These are phyloP conservation scores for Myopa tessellatipennis DNA, from an alignment of 2,888 invertebrate genomes.

Conservation along the genomic window DNA sequence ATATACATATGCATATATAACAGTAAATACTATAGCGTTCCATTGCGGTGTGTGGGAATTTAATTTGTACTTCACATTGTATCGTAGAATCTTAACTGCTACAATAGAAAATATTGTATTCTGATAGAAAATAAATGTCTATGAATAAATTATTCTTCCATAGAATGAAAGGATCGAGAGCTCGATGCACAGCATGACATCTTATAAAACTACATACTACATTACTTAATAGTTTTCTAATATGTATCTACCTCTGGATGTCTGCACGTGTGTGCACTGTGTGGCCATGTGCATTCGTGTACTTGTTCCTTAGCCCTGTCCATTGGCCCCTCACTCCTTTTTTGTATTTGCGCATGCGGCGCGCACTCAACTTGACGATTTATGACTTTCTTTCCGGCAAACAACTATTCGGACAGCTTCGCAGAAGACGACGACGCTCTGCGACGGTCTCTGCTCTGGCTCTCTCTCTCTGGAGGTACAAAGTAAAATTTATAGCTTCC, in stretches of 20 bases:
- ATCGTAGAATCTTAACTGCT: no score
- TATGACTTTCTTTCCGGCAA: conserved; percentile 36
- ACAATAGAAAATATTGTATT: no score
- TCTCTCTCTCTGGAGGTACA: neutral
- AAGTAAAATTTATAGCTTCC: conserved; percentile 36
- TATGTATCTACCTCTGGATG: neutral
- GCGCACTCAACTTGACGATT: conserved; percentile 36
- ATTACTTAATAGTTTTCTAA: neutral
- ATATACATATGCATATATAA: no score
- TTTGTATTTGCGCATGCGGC: conserved; percentile 31
- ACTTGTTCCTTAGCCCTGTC: neutral
- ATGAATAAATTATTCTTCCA: no score
- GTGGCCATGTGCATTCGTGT: neutral
- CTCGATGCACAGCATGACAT: conserved; percentile 11
- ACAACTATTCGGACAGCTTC: conserved; percentile 5
- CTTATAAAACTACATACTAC: neutral
- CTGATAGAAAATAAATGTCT: no score
- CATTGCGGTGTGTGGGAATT: no score
- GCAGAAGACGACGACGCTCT: neutral
- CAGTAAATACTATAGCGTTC: no score
- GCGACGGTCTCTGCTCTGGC: neutral
- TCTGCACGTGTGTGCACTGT: neutral
- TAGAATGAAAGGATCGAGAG: no score
- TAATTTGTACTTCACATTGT: no score
- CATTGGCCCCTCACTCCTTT: neutral